Evolutionary conservation across 2,888 invertebrate genomes (phyloP).

Genomic region (Sinotaia quadrata): DNA sequence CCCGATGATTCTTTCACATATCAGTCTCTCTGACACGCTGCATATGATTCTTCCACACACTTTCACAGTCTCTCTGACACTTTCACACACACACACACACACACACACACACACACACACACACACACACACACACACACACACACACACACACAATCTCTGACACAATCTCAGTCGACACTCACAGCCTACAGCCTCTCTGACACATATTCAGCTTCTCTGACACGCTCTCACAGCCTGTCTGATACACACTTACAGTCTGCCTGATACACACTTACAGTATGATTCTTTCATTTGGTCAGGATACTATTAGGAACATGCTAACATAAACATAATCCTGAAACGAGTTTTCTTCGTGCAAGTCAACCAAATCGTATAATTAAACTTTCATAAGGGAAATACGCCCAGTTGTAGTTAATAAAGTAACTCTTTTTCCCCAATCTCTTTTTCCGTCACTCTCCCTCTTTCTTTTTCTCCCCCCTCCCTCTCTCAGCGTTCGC

Average conservation of each 20-base stretch:
- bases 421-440: no score
- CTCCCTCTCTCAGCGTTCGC: no score
- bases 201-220: background rate
- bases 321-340: no score
- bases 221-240: background rate
- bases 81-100: background rate
- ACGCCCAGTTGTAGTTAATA: no score
- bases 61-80: background rate
- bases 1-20: no score
- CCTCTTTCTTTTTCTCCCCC: no score
- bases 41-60: background rate
- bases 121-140: conserved; percentile 4
- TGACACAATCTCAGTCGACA: background rate
- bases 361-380: no score
- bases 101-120: conserved; percentile 2
- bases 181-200: background rate
- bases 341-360: background rate
- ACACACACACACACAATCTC: no score
- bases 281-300: background rate
- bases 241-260: no score
- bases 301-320: no score
- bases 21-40: background rate
- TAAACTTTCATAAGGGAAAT: no score
- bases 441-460: no score
- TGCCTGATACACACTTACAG: background rate